Conservation (phyloP, 2,797 vertebrate species). For the Scleropages formosus region DNA sequence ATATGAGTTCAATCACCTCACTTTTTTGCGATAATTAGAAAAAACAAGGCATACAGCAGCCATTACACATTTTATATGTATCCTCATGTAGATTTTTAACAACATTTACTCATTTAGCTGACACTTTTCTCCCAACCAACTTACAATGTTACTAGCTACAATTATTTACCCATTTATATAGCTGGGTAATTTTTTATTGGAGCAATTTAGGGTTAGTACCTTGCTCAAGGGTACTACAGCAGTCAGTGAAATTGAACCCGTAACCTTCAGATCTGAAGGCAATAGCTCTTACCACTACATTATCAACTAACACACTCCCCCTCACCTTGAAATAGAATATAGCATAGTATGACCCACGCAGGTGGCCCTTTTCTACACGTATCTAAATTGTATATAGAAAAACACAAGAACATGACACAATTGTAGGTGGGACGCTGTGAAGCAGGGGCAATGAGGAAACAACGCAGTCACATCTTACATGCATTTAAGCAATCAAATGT, state of each 20-base stretch:
- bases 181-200: too few relatives aligned
- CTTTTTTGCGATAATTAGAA: not conserved
- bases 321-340: not conserved
- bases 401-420: not conserved
- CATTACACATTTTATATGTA: not conserved
- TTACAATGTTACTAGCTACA: too few relatives aligned
- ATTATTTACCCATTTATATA: too few relatives aligned
- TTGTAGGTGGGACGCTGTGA: too few relatives aligned
- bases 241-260: too few relatives aligned
- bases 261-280: too few relatives aligned
- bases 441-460: not conserved
- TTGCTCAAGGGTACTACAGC: too few relatives aligned
- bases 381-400: not conserved
- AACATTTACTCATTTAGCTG: too few relatives aligned
- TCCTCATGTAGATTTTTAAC: too few relatives aligned
- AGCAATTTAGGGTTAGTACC: too few relatives aligned
- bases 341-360: conserved; percentile 3
- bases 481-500: not conserved
- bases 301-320: not conserved
- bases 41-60: not conserved
- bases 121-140: too few relatives aligned
- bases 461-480: not conserved
- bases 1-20: not conserved
- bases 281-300: too few relatives aligned
- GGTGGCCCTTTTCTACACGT: not conserved